Evolutionary conservation across 2,113 vertebrate species (phyloP).

Genomic region (Lamprologus tigripictilis): DNA sequence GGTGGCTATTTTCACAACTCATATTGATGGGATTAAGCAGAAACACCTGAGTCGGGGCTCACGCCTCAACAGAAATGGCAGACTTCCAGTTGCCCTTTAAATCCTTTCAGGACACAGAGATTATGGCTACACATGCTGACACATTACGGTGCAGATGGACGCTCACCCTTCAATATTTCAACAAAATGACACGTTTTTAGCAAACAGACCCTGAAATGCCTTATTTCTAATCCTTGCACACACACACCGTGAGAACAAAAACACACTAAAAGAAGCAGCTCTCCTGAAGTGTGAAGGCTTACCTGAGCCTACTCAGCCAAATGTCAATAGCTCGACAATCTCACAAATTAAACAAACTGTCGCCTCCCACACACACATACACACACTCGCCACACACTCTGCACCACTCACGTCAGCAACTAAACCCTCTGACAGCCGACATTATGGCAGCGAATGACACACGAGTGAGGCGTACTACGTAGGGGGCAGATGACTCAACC

Average conservation of each 20-base stretch:
- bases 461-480: not conserved
- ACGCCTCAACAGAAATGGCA: slow-evolving; percentile 27
- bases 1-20: not conserved
- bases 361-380: not conserved
- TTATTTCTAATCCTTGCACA: not conserved
- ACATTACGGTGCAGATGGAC: not conserved
- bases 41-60: slow-evolving; percentile 27
- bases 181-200: not conserved
- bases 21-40: slow-evolving; percentile 32
- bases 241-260: not conserved
- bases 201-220: not conserved
- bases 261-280: not conserved
- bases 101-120: slow-evolving; percentile 57
- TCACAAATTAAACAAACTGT: not conserved
- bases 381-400: not conserved
- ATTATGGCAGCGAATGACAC: slow-evolving; percentile 29
- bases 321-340: not conserved
- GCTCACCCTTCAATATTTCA: not conserved
- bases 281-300: not conserved
- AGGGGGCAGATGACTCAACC: slow-evolving; percentile 36
- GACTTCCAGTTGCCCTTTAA: slow-evolving; percentile 44
- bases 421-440: slow-evolving; percentile 21
- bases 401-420: slow-evolving; percentile 44
- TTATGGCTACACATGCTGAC: slow-evolving; percentile 12
- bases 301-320: not conserved